A percentile compares a stretch with the other conserved stretches of the same genome.
These are phyloP conservation scores for Geococcyx californianus DNA, from an alignment of 2,113 vertebrate genomes.

Conservation along the genomic window DNA sequence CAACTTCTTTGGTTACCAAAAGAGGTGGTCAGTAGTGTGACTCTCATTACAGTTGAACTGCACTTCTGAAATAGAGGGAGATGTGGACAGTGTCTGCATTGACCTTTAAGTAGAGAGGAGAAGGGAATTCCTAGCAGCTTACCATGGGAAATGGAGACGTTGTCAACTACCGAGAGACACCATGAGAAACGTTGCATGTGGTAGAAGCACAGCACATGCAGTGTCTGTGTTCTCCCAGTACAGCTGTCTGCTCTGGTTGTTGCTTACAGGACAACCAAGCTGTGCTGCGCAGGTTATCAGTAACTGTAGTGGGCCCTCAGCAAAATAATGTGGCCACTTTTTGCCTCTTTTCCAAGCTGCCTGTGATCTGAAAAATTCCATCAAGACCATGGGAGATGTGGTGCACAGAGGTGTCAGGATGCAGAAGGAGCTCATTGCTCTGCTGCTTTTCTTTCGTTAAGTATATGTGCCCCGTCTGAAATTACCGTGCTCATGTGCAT, in stretches of 20 bases:
- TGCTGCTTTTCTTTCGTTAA: not conserved
- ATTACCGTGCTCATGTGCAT: too few species aligned
- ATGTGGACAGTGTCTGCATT: too few species aligned
- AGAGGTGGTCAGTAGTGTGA: not conserved
- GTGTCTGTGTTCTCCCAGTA: accelerated
- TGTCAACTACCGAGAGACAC: too few species aligned
- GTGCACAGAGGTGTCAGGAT: not conserved
- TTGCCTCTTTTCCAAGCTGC: not conserved
- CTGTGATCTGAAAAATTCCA: too few species aligned
- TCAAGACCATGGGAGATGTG: not conserved
- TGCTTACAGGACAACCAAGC: not conserved
- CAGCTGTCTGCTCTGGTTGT: not conserved
- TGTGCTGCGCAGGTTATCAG: not conserved
- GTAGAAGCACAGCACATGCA: not conserved
- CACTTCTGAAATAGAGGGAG: accelerated
- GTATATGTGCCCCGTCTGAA: not conserved
- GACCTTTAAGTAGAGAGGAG: not conserved
- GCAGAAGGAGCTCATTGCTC: not conserved
- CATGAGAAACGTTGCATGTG: too few species aligned
- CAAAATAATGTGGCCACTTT: too few species aligned
- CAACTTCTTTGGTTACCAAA: not conserved
- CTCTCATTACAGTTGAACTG: not conserved
- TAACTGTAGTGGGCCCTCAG: not conserved
- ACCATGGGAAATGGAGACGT: not conserved
- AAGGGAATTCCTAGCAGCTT: not conserved